These are phyloP conservation scores for Calameuta filiformis DNA, from an alignment of 2,888 invertebrate genomes.

Conservation along the genomic window DNA sequence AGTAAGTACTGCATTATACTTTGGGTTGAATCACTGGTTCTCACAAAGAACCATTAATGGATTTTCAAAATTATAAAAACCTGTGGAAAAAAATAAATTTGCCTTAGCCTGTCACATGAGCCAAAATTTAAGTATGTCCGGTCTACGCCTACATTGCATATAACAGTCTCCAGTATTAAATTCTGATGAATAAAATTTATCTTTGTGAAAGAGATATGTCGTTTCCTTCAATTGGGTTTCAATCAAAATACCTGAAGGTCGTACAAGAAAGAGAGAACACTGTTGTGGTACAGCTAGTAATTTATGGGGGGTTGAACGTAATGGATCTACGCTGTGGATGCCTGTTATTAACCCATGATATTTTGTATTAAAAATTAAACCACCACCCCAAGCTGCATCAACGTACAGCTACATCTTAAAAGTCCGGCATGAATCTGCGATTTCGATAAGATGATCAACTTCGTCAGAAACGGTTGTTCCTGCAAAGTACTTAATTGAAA, in stretches of 20 bases:
- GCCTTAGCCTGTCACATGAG: conserved; percentile 77
- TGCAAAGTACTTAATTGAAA: conserved; percentile 27
- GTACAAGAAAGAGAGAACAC: conserved; percentile 68
- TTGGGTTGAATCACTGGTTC: neutral
- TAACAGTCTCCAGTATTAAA: conserved; percentile 72
- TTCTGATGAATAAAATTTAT: conserved; percentile 69
- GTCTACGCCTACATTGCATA: conserved; percentile 77
- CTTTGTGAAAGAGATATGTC: conserved; percentile 70
- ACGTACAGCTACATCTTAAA: conserved; percentile 71
- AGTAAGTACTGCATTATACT: neutral
- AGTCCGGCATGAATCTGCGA: conserved; percentile 68
- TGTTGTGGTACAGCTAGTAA: conserved; percentile 72
- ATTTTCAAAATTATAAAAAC: neutral
- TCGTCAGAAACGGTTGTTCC: conserved; percentile 72
- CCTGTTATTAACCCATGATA: conserved; percentile 68
- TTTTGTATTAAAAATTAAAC: conserved; percentile 69
- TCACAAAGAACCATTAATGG: neutral
- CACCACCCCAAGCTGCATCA: conserved; percentile 74
- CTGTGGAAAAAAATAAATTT: neutral
- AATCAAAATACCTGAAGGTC: conserved; percentile 61
- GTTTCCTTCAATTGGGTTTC: conserved; percentile 68
- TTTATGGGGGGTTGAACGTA: conserved; percentile 74
- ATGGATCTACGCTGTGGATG: conserved; percentile 71
- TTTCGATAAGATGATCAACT: conserved; percentile 69
- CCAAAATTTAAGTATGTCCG: conserved; percentile 79